Conservation (phyloP, 1,140 invertebrate genomes). For the Manduca sexta region DNA sequence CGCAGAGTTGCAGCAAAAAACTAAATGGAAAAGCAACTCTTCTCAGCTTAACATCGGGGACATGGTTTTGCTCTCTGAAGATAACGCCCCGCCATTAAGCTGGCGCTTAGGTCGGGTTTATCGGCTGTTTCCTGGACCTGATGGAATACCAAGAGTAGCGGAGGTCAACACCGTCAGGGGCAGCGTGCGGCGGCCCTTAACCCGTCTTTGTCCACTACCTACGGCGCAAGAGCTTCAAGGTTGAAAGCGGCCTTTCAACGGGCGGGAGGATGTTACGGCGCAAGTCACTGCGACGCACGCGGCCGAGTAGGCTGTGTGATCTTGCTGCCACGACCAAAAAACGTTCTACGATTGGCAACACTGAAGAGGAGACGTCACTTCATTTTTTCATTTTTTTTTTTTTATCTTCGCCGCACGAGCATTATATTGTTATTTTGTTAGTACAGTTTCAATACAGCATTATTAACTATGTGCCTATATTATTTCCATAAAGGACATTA, state of each 20-base stretch:
- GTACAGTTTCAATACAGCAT: too few relatives aligned
- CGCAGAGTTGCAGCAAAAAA: slow-evolving; percentile 14
- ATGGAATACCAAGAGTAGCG: slow-evolving; percentile 2
- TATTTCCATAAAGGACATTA: too few relatives aligned
- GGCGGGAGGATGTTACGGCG: background rate
- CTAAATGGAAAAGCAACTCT: slow-evolving; percentile 14
- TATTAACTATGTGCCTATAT: too few relatives aligned
- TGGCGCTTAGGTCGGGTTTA: background rate
- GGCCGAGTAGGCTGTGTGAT: too few relatives aligned
- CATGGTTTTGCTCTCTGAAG: slow-evolving; percentile 20
- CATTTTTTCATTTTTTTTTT: too few relatives aligned
- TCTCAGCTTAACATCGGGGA: slow-evolving; percentile 9
- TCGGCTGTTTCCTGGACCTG: background rate
- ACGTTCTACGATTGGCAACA: too few relatives aligned
- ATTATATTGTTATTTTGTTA: too few relatives aligned
- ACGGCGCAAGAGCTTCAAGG: background rate
- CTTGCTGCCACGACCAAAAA: too few relatives aligned
- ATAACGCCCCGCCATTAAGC: background rate
- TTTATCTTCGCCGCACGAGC: too few relatives aligned
- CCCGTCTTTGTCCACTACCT: background rate
- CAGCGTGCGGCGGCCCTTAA: background rate
- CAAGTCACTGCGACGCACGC: too few relatives aligned
- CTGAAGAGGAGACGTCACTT: too few relatives aligned
- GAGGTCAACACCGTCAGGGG: background rate
- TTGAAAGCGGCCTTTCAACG: background rate